Evolutionary conservation across 1,140 invertebrate genomes (phyloP), one percentile per base, ranked within the genome.

Genomic region (Zaprionus nigranus): DNA sequence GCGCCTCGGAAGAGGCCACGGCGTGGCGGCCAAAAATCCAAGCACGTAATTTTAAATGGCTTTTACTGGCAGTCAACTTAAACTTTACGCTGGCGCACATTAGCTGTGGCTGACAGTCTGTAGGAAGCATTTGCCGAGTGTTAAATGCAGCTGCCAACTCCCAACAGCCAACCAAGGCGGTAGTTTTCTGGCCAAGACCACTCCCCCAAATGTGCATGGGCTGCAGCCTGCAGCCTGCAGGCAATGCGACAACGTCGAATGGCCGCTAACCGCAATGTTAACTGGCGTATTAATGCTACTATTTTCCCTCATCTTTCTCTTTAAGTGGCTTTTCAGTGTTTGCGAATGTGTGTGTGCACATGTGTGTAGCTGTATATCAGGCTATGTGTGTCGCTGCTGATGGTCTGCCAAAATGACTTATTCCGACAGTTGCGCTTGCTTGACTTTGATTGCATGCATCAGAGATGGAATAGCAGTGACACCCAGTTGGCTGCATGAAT

Each of bases 11-110:
- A 72, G 63, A 51, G 62, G 64, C 73, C 59, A 76, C 53, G 20
- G 34, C 61, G 28, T 60, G 24, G 51, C 67, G 67, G 43, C 40
- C 67, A 81, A 72, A 88, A 88, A 88, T 84, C 84, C 85, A 90
- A 70, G 84, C 85, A 88, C 84, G 84, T 88, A 88, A 76, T 88
- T 90, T 88, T 90, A 88, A 88, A 88, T 88, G 84, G 85, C 85
- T 88, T 88, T 88, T 88, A 88, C 85, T 88, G 84, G 85, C 84
- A 88, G 85, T 88, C 81, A 88, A 84, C 85, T 88, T 90, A 88
- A 90, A 88, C 78, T 88, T 88, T 78, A 82, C 75, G 81, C 72
- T 77, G 72, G 78, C 66, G 75, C 72, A 82, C 84, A 84, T 84
- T 88, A 90, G 81, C 85, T 86, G 82, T 62, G 63, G 62, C 67